Base-by-base conservation (phyloP, 1,140 invertebrate species). In the Leguminivora glycinivorella region DNA sequence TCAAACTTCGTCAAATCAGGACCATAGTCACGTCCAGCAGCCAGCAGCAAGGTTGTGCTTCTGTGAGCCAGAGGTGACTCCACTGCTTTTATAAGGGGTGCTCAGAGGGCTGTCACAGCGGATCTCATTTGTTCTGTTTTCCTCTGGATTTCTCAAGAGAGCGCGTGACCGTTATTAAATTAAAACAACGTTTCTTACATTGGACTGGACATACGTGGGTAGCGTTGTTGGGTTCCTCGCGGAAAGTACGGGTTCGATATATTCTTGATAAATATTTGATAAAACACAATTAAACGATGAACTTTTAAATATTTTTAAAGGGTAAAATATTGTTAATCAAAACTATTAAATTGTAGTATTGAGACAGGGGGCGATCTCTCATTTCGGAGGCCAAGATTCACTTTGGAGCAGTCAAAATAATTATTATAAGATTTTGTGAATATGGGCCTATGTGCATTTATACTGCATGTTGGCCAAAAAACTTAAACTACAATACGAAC, bases 161-260 rank as follows among this genome's bases (percentile, higher is more conserved):
- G 72, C 31, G 22, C 40, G 75, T 76, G 83, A 78, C 82, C 75
- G 87, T 90, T 90, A 90, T 90, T 88, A 84, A 86, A 89, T 90
- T 90, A 88, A 89, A 87, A 86, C 83, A 87, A 85, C 83, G 82
- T 73, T 79, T 60, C 68, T 69, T 80, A 72, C 88, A 77, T 76
- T 74, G 71, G 84, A 83, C 83, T 78, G 81, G 34, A 56, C 58
- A 72, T 72, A 52, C 67, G 29, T 52, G 43, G 43, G 22, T 17
- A 52, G 12, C 19, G 12, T 43, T 34, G 67, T 68, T 66, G 70
- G 70, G 17, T 25, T 52, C 31, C 34, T 24, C 67, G 38, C 10
- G 17, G n/a, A 43, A 19, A 19, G 47, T 68, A 6, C 34, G 47
- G 19, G 19, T 52, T 52, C 47, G 9, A 52, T 19, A 52, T 22